Conservation (phyloP, 2,113 vertebrate species). For the Cacatua alba region DNA sequence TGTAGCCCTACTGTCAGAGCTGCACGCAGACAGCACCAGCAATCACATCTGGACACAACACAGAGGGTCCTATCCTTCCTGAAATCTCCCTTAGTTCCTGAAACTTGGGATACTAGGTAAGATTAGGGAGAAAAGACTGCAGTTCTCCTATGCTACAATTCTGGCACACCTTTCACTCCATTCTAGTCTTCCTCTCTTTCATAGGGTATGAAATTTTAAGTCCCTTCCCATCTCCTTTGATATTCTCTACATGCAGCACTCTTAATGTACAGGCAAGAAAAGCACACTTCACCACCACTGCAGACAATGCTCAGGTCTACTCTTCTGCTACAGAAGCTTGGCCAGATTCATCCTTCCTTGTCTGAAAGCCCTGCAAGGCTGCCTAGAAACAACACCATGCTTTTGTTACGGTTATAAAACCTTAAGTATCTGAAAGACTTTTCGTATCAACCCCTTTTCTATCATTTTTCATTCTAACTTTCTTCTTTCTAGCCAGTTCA, state of each 20-base stretch:
- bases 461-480: not conserved
- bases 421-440: not conserved
- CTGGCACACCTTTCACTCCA: not conserved
- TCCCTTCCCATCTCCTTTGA: not conserved
- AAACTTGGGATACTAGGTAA: not conserved
- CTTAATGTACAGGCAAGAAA: not conserved
- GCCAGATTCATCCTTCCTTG: not conserved
- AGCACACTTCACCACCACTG: not conserved
- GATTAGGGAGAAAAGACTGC: not conserved
- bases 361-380: not conserved
- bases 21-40: not conserved
- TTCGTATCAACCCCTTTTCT: not conserved
- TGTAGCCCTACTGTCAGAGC: not conserved
- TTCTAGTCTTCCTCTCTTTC: not conserved
- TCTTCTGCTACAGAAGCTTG: not conserved
- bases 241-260: not conserved
- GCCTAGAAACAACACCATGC: not conserved
- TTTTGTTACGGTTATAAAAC: not conserved
- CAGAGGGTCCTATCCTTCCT: not conserved
- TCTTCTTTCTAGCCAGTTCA: not conserved
- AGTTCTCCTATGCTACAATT: not conserved
- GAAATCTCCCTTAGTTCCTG: not conserved
- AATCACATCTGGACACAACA: not conserved
- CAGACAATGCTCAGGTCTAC: not conserved
- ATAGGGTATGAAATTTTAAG: not conserved